Conservation (phyloP, 2,797 vertebrate species). For the Sternotherus odoratus region DNA sequence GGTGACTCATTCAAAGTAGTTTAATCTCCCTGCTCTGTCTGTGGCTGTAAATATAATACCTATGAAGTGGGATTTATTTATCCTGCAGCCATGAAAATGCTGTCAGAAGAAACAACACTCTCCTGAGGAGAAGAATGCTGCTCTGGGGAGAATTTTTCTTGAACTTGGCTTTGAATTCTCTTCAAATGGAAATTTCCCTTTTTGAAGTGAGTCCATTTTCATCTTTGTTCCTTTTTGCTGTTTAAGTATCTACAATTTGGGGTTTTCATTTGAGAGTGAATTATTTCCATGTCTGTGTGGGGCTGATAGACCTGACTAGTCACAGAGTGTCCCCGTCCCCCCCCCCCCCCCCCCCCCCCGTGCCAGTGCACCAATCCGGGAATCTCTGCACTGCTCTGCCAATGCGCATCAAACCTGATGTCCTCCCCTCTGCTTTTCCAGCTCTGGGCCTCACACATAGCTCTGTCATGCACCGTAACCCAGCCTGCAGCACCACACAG, state of each 20-base stretch:
- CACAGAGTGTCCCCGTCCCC: neutral
- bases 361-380: neutral
- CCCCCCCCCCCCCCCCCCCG: neutral
- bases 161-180: slow-evolving; percentile 33
- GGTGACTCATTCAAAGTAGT: slow-evolving; percentile 61
- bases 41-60: slow-evolving; percentile 50
- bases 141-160: slow-evolving; percentile 62
- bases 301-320: neutral
- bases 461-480: neutral
- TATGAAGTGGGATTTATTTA: slow-evolving; percentile 42
- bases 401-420: neutral
- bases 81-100: slow-evolving; percentile 50
- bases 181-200: slow-evolving; percentile 75
- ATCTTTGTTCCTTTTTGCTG: neutral
- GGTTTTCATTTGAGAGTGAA: neutral
- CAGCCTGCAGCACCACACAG: neutral
- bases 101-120: slow-evolving; percentile 63
- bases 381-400: neutral
- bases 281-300: neutral
- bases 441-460: neutral
- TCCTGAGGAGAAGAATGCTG: slow-evolving; percentile 24
- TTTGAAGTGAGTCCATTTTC: slow-evolving; percentile 68
- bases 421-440: neutral
- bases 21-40: slow-evolving; percentile 38
- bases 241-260: rapidly evolving